Conservation (phyloP, 2,888 invertebrate genomes). For the Plebejus argus region DNA sequence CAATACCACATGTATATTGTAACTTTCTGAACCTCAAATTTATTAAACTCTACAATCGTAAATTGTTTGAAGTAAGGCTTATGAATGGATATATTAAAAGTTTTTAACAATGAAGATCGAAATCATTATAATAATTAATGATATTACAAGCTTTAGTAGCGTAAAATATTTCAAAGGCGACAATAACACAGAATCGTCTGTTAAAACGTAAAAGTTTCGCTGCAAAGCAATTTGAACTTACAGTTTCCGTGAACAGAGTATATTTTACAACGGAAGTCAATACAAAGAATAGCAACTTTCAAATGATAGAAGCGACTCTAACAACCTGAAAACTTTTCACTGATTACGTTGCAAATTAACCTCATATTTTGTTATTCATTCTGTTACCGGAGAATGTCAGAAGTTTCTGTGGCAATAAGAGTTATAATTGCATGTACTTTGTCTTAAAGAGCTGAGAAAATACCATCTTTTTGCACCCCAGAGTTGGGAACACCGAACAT, state of each 20-base stretch:
- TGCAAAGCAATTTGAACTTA: background rate
- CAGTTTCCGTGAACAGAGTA: background rate
- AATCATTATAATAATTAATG: background rate
- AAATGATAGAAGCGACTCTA: constrained; percentile 1
- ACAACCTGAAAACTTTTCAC: background rate
- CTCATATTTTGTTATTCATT: background rate
- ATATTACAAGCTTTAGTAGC: background rate
- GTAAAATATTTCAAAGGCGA: constrained; percentile 15
- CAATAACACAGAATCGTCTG: background rate
- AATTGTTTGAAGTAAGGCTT: background rate
- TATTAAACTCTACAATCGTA: no score
- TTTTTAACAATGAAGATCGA: background rate
- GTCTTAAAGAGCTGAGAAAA: background rate
- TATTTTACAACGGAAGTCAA: background rate
- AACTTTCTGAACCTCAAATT: no score
- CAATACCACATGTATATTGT: no score
- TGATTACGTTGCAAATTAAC: constrained; percentile 17
- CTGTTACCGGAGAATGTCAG: background rate
- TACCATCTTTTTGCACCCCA: no score
- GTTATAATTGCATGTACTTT: background rate
- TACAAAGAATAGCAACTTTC: constrained; percentile 5
- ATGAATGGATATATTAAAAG: background rate
- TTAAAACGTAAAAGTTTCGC: background rate
- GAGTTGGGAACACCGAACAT: no score
- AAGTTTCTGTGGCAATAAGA: background rate